Evolutionary conservation across 1,140 invertebrate species (phyloP).

Genomic region (Hesperophylax magnus): DNA sequence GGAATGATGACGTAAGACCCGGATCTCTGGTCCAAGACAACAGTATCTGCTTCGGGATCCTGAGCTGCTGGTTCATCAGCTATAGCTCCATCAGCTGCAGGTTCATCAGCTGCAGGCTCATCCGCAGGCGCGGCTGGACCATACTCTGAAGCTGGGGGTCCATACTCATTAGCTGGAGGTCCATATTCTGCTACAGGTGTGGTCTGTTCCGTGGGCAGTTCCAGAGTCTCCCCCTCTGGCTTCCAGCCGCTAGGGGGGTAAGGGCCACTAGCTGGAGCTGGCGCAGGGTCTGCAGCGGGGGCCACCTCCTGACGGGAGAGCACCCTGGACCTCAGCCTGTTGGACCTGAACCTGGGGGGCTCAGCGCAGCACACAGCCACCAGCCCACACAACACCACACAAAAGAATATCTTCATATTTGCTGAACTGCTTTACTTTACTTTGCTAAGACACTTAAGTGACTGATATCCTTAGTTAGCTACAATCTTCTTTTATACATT

Average conservation of each 20-base stretch:
- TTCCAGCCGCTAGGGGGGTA: constrained; percentile 66
- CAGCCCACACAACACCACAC: neutral
- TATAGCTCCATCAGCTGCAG: neutral
- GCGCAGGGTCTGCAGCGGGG: neutral
- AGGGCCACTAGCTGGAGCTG: constrained; percentile 56
- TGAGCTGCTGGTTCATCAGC: neutral
- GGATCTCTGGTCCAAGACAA: neutral
- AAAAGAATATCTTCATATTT: neutral
- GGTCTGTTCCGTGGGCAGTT: constrained; percentile 64
- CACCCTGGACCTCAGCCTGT: constrained; percentile 19
- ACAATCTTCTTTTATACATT: constrained; percentile 44
- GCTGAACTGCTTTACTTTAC: neutral
- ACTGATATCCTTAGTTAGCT: constrained; percentile 24
- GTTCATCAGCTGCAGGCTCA: neutral
- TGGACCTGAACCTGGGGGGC: constrained; percentile 17
- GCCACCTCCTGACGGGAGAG: constrained; percentile 1
- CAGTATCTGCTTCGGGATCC: neutral
- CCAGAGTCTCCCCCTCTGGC: constrained; percentile 62
- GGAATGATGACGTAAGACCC: neutral
- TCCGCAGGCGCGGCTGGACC: neutral
- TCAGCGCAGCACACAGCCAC: constrained; percentile 22
- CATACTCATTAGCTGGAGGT: constrained; percentile 52
- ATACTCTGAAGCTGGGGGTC: neutral
- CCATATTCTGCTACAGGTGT: constrained; percentile 61
- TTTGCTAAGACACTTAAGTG: neutral